Conservation (phyloP, 2,113 vertebrate genomes). For the Leptodactylus fuscus region DNA sequence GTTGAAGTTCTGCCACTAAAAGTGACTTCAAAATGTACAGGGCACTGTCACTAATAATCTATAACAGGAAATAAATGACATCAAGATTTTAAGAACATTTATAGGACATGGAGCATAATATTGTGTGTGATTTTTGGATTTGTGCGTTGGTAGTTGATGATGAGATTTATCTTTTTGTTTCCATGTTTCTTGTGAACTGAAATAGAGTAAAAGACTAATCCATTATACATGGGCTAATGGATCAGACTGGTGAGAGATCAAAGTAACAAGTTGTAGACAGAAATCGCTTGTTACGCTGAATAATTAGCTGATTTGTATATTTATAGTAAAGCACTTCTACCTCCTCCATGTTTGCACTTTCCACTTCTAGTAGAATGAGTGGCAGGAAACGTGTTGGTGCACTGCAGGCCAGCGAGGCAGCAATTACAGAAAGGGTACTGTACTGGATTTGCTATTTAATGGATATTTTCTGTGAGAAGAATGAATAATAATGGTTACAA, state of each 20-base stretch:
- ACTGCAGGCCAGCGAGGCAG: not conserved
- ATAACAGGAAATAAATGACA: too few species aligned
- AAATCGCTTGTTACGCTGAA: not conserved
- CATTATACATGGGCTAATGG: not conserved
- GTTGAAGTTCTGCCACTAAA: too few species aligned
- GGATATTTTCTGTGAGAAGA: not conserved
- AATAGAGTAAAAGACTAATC: not conserved
- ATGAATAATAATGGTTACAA: not conserved
- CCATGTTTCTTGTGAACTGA: not conserved
- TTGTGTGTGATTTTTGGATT: not conserved
- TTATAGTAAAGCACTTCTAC: not conserved
- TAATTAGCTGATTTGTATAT: not conserved
- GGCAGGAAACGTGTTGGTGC: not conserved
- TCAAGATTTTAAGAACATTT: too few species aligned
- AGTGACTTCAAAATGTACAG: too few species aligned
- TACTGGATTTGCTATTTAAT: not conserved
- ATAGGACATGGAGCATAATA: too few species aligned
- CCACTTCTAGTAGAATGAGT: not conserved
- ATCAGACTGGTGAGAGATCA: not conserved
- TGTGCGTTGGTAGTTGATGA: not conserved
- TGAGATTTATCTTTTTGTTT: not conserved
- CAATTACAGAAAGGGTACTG: not conserved
- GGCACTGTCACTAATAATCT: too few species aligned
- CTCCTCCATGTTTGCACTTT: not conserved
- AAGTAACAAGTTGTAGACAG: not conserved